Percentiles rank a stretch among this genome's conserved stretches.
Conservation (phyloP, 2,888 invertebrate species). For the Epirrhoe alternata region DNA sequence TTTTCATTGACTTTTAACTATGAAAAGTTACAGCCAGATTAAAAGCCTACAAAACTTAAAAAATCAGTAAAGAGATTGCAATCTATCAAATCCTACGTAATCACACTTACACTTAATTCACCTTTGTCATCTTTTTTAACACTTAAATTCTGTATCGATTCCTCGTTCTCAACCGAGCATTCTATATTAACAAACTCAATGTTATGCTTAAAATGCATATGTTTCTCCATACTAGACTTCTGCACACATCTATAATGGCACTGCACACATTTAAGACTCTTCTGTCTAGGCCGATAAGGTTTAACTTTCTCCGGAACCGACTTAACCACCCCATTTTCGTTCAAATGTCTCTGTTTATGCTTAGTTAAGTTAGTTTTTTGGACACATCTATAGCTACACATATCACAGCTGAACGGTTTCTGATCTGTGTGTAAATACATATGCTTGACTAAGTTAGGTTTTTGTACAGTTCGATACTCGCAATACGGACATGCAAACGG, state of each 20-base stretch:
- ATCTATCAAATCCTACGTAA: conserved; percentile 24
- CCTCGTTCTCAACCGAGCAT: conserved; percentile 47
- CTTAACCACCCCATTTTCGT: conserved; percentile 69
- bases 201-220: conserved; percentile 73
- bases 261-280: conserved; percentile 73
- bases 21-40: background rate
- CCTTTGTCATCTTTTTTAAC: conserved; percentile 56
- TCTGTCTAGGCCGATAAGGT: conserved; percentile 75
- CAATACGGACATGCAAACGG: conserved; percentile 81
- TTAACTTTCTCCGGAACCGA: conserved; percentile 61
- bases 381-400: conserved; percentile 78
- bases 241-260: conserved; percentile 78
- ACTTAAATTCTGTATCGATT: conserved; percentile 65
- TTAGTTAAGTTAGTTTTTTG: conserved; percentile 81
- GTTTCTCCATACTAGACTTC: conserved; percentile 78
- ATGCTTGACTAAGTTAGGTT: conserved; percentile 81
- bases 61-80: conserved; percentile 1
- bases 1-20: too few relatives aligned
- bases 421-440: conserved; percentile 82
- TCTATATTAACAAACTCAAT: conserved; percentile 48
- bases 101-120: conserved; percentile 24
- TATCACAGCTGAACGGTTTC: conserved; percentile 79
- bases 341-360: conserved; percentile 77
- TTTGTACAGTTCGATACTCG: conserved; percentile 80
- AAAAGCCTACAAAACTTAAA: background rate